phyloP scores from a whole-genome alignment of 2,113 vertebrate species.

The Miniopterus natalensis region DNA sequence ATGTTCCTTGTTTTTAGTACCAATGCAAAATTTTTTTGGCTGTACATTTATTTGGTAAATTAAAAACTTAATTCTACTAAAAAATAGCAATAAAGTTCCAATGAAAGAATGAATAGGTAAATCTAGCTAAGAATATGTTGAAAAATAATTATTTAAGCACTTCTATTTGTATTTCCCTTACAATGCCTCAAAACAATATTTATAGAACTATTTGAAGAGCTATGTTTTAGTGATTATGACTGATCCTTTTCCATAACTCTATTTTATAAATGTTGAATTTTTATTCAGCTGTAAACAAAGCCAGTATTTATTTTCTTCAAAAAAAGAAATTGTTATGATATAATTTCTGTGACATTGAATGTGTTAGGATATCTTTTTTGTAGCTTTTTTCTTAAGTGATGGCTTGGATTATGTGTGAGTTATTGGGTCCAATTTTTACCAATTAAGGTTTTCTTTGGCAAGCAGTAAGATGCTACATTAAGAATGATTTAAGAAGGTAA shows the following conservation, averaged over 20 bases:
- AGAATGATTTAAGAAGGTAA: neutral
- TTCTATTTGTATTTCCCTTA: neutral
- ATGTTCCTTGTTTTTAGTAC: neutral
- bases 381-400: neutral
- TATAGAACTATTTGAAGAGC: neutral
- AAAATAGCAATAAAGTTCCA: neutral
- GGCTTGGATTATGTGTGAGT: neutral
- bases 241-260: neutral
- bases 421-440: neutral
- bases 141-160: neutral
- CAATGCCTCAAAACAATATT: neutral
- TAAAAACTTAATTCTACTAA: slow-evolving; percentile 19
- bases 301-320: neutral
- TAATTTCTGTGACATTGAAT: neutral
- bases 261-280: neutral
- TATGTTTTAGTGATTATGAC: neutral
- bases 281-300: neutral
- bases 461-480: neutral
- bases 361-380: neutral
- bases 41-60: neutral
- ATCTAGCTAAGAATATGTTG: neutral
- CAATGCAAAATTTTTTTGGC: neutral
- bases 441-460: neutral
- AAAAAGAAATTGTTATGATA: neutral
- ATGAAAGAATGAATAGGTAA: neutral